phyloP scores from a whole-genome alignment of 2,113 vertebrate species.

The Laticauda laticaudata region DNA sequence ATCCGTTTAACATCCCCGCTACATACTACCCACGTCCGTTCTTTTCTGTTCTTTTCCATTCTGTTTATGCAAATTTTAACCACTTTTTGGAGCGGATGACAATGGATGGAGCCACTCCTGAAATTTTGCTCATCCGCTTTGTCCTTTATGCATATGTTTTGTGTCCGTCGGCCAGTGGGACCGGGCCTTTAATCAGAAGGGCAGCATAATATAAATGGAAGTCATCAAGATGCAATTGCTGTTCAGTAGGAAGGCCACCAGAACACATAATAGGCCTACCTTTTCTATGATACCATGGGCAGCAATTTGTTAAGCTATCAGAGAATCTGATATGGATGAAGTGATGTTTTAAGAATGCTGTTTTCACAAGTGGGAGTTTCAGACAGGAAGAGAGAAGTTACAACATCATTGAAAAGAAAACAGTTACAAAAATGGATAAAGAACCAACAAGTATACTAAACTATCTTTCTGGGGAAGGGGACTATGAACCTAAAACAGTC shows the following conservation, averaged over 20 bases:
- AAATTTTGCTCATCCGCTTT: too few relatives aligned
- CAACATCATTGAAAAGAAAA: constrained; percentile 2
- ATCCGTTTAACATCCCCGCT: too few relatives aligned
- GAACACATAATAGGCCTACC: constrained; percentile 3
- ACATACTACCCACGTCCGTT: too few relatives aligned
- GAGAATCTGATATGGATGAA: constrained; percentile 31
- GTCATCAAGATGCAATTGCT: constrained; percentile 8
- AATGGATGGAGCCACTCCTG: too few relatives aligned
- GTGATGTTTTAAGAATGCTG: constrained; percentile 11
- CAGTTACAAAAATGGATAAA: constrained; percentile 12
- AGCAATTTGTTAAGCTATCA: constrained; percentile 9
- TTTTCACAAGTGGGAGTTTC: constrained; percentile 7
- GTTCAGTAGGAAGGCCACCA: constrained; percentile 7
- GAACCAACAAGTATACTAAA: constrained; percentile 6
- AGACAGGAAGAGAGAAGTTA: constrained; percentile 23
- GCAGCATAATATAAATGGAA: neutral
- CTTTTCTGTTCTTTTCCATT: too few relatives aligned
- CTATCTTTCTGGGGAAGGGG: neutral
- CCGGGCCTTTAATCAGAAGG: neutral
- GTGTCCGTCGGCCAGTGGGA: too few relatives aligned
- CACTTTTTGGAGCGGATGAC: too few relatives aligned
- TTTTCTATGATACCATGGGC: constrained; percentile 6
- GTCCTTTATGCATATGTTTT: too few relatives aligned
- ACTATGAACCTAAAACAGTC: constrained; percentile 23
- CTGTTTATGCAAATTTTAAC: too few relatives aligned